Conservation (phyloP, 2,888 invertebrate genomes). For the Lymantria monacha region DNA sequence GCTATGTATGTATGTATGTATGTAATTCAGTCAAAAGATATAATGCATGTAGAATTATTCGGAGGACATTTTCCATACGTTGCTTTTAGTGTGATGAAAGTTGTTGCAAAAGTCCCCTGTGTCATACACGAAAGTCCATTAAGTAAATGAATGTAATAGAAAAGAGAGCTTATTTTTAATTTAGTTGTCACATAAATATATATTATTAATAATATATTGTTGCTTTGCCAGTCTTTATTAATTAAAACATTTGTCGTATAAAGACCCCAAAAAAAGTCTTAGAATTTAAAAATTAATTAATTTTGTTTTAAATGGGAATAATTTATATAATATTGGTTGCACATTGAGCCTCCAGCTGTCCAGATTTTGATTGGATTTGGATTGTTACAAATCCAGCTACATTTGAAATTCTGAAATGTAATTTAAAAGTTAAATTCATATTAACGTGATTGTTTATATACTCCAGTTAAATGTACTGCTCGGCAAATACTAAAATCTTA, state of each 20-base stretch:
- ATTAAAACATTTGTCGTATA: slow-evolving; percentile 40
- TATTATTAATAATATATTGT: slow-evolving; percentile 63
- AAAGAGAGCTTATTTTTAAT: slow-evolving; percentile 78
- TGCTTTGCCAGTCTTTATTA: slow-evolving; percentile 52
- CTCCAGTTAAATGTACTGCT: too few species aligned
- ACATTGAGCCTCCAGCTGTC: too few species aligned
- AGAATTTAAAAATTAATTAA: too few species aligned
- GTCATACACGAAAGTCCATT: slow-evolving; percentile 72
- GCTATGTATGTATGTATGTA: too few species aligned
- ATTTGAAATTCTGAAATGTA: too few species aligned
- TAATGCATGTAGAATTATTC: slow-evolving; percentile 65
- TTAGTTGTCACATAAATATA: slow-evolving; percentile 69
- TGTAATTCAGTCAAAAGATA: slow-evolving; percentile 44
- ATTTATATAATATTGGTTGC: too few species aligned
- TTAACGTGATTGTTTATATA: too few species aligned
- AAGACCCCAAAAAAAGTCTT: not conserved
- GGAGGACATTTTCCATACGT: slow-evolving; percentile 72
- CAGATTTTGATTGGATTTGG: too few species aligned
- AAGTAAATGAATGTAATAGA: slow-evolving; percentile 74
- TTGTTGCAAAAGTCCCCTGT: slow-evolving; percentile 70
- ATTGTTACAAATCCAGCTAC: too few species aligned
- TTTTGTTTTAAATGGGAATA: too few species aligned
- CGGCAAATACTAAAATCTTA: too few species aligned
- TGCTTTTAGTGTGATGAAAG: slow-evolving; percentile 80
- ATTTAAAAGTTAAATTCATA: too few species aligned